phyloP scores from a whole-genome alignment of 2,888 invertebrate genomes.

The Ptilodon capucinus region DNA sequence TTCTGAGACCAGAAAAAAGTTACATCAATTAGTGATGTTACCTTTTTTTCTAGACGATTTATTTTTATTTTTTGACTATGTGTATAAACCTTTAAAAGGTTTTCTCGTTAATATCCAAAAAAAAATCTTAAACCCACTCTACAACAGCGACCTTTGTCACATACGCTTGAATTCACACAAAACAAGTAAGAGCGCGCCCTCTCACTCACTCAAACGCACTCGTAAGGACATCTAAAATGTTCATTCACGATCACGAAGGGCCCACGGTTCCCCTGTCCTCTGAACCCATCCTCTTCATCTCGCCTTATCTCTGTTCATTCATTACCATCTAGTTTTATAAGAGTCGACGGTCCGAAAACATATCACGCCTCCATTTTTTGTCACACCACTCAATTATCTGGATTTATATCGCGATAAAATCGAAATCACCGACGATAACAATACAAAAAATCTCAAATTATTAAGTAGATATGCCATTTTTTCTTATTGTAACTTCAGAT shows the following conservation, averaged over 20 bases:
- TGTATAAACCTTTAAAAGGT: constrained; percentile 24
- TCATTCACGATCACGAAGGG: constrained; percentile 74
- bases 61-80: constrained; percentile 16
- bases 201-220: constrained; percentile 42
- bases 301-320: constrained; percentile 78
- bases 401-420: constrained; percentile 79
- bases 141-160: constrained; percentile 45
- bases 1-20: neutral
- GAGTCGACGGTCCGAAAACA: constrained; percentile 78
- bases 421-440: constrained; percentile 39
- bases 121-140: constrained; percentile 34
- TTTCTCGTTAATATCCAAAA: constrained; percentile 31
- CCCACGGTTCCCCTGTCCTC: constrained; percentile 65
- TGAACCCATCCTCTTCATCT: constrained; percentile 70
- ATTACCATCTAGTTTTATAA: constrained; percentile 80
- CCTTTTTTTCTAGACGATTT: neutral
- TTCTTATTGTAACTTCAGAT: no score
- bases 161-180: constrained; percentile 44
- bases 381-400: constrained; percentile 80
- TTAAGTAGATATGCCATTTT: no score
- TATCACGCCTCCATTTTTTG: constrained; percentile 80
- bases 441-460: constrained; percentile 44
- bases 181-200: constrained; percentile 36
- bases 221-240: constrained; percentile 44
- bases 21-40: neutral